Evolutionary conservation across 2,113 vertebrate genomes (phyloP).

Genomic region (Daboia siamensis): DNA sequence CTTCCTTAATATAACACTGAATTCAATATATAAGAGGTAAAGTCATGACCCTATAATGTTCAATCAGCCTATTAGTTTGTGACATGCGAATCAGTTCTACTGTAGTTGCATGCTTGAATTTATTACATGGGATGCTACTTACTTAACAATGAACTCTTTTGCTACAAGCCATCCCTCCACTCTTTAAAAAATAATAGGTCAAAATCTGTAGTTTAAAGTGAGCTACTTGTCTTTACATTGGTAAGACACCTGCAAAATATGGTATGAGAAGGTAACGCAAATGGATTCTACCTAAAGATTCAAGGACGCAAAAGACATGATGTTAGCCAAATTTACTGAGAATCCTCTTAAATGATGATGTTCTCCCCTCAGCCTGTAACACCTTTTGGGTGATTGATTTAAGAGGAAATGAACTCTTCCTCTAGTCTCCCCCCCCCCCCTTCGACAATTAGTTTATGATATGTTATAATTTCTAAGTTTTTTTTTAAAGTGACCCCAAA

Average conservation of each 20-base stretch:
- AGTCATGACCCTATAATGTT: constrained; percentile 65
- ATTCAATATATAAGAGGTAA: constrained; percentile 51
- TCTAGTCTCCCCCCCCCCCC: not conserved
- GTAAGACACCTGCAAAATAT: constrained; percentile 42
- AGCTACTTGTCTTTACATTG: constrained; percentile 5
- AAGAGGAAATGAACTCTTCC: constrained; percentile 43
- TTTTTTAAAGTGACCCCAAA: constrained; percentile 63
- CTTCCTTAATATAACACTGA: constrained; percentile 56
- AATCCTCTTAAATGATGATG: constrained; percentile 74
- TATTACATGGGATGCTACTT: constrained; percentile 62
- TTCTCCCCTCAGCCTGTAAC: constrained; percentile 45
- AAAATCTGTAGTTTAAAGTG: constrained; percentile 56
- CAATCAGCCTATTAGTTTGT: constrained; percentile 71
- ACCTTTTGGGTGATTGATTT: constrained; percentile 31
- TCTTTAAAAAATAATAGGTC: constrained; percentile 39
- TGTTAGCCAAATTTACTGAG: constrained; percentile 68
- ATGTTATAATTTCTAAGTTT: constrained; percentile 61
- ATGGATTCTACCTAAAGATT: constrained; percentile 46
- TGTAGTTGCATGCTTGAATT: constrained; percentile 49
- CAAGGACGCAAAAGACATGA: constrained; percentile 32
- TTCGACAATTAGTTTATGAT: constrained; percentile 57
- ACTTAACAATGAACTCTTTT: constrained; percentile 62
- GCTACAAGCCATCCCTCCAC: constrained; percentile 50
- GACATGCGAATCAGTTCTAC: constrained; percentile 26
- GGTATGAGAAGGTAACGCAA: constrained; percentile 54